Percentiles rank a stretch among this genome's conserved stretches.
Conservation (phyloP, 2,113 vertebrate genomes). For the Crotalus helleri region DNA sequence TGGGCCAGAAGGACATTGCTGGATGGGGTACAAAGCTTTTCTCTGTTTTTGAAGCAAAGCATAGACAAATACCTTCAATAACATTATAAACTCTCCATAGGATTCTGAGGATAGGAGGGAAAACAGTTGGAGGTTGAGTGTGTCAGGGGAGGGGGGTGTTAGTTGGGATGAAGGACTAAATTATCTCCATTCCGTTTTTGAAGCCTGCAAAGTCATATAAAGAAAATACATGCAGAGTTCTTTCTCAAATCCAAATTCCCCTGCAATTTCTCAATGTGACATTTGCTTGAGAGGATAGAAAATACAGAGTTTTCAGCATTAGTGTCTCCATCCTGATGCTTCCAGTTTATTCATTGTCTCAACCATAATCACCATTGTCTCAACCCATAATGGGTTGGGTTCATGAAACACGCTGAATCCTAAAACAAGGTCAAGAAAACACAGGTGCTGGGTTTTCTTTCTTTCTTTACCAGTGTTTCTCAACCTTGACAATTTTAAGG, state of each 20-base stretch:
- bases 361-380: slow-evolving; percentile 25
- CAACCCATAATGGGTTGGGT: background rate
- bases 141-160: background rate
- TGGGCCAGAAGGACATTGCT: slow-evolving; percentile 26
- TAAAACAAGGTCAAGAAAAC: background rate
- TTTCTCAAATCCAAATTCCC: slow-evolving; percentile 37
- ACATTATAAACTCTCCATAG: slow-evolving; percentile 39
- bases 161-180: slow-evolving; percentile 53
- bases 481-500: too few relatives aligned
- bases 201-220: slow-evolving; percentile 44
- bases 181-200: slow-evolving; percentile 54
- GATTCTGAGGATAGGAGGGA: slow-evolving; percentile 16
- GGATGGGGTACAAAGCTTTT: slow-evolving; percentile 32
- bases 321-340: slow-evolving; percentile 50
- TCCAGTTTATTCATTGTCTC: slow-evolving; percentile 50
- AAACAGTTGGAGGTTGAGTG: background rate
- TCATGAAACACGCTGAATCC: background rate
- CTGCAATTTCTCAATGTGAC: slow-evolving; percentile 55
- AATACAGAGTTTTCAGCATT: slow-evolving; percentile 38
- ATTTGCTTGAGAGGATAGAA: slow-evolving; percentile 49
- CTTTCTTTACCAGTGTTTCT: too few relatives aligned
- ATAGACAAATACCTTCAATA: slow-evolving; percentile 42
- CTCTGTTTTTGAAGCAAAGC: slow-evolving; percentile 40
- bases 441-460: background rate
- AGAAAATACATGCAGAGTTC: slow-evolving; percentile 28